Evolutionary conservation across 53 echinoderm and acorn worm genomes (phyloP), one percentile per base, ranked within the genome.

Genomic region (Echinometra lucunter): DNA sequence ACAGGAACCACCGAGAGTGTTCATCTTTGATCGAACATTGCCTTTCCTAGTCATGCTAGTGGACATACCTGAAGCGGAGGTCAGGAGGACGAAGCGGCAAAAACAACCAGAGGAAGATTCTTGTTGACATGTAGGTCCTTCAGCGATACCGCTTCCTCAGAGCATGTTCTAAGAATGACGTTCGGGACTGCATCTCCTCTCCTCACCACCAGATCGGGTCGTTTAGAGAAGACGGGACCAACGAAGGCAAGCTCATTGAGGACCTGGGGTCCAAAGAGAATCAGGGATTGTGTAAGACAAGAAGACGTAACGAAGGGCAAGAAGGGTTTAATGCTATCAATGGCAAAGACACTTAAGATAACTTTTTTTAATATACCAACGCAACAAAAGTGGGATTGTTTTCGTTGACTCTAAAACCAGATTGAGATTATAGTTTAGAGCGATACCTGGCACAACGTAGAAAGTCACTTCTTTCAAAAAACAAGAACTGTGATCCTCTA

Each of bases 21-120:
- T 53, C 53, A 53, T 53, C 53, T n/a, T n/a, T n/a, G n/a, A n/a
- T n/a, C n/a, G n/a, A n/a, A n/a, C n/a, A n/a, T n/a, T n/a, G n/a
- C n/a, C n/a, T n/a, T n/a, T n/a, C n/a, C n/a, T n/a, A n/a, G n/a
- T n/a, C n/a, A n/a, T 53, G 53, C 21, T 21, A 32, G 21, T 19
- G 78, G 42, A 83, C 85, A 7, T 58, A 94, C 94, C 94, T 94
- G 94, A 94, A 94, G 94, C 63, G 85, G 94, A 63, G 94, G 94
- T 94, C 94, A 94, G 94, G 94, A 94, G n/a, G 94, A 94, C 11
- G 94, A 94, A 9, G 94, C 94, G 5, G 94, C 94, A 18, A 94
- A 83, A 21, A 94, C 45, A n/a, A 94, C 94, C 19, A 94, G 85
- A 21, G 94, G 94, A 30, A 66, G 83, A 40, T 94, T 58, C 42